Base-by-base conservation (phyloP, 2,797 vertebrate species). In the Bradypodion ventrale region DNA sequence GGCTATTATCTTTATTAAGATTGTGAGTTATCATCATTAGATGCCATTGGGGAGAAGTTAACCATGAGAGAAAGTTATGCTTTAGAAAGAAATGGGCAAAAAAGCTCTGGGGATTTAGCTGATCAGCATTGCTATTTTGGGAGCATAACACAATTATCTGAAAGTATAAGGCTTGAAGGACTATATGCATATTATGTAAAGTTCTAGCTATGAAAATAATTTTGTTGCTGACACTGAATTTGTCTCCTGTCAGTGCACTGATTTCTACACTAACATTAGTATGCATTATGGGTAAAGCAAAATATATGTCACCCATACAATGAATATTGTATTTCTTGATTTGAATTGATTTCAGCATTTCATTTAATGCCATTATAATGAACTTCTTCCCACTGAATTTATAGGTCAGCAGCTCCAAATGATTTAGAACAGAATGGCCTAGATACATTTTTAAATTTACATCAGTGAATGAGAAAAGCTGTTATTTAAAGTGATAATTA, bases 1-100 rank as follows among this genome's bases (percentile, higher is more conserved):
- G 82, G 87, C 69, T 85, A 60, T 70, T 75, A 74, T 82, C 69
- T 86, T 75, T 88, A 84, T 91, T 91, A 94, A 82, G 70, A 88
- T 77, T n/a, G 5, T 2, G 89, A 90, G 23, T 78, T 83, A 84
- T 86, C 87, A 81, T 76, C 42, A 63, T 42, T 37, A 56, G 69
- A 68, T 88, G 70, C 5, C 82, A 85, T 0, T 56, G 10, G n/a
- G 37, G n/a, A 94, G 3, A 74, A 0, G 1, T 19, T 84, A 6
- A 29, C 80, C n/a, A 78, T 75, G 40, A 44, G 78, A 80, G 85
- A 49, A 83, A 80, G 68, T 23, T n/a, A 78, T 70, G 23, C 21
- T 29, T n/a, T 78, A 74, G 77, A 83, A 88, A 75, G 82, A 84
- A 80, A 78, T 16, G 29, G 89, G 56, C 15, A 21, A 69, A 37